Evolutionary conservation across 2,113 vertebrate genomes (phyloP).

Genomic region (Oreochromis aureus): DNA sequence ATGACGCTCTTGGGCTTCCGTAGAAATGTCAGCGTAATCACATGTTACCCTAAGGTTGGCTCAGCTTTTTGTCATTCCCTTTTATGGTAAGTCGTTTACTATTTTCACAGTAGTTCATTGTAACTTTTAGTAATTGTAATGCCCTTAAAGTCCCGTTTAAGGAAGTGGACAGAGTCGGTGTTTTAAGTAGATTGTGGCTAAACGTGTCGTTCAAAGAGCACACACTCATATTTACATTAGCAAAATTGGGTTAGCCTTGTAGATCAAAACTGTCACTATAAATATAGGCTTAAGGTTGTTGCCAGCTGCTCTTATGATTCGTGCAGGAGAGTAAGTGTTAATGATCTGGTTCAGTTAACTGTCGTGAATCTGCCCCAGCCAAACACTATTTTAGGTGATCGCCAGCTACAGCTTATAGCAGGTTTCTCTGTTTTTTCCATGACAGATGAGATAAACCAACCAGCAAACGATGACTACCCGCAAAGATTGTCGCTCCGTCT

Average conservation of each 20-base stretch:
- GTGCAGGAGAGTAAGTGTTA: neutral
- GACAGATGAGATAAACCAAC: neutral
- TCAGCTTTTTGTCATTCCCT: neutral
- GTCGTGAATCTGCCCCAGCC: neutral
- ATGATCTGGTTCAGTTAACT: neutral
- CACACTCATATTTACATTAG: neutral
- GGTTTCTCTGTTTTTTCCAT: neutral
- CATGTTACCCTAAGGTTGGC: neutral
- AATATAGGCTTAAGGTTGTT: neutral
- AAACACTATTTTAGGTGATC: neutral
- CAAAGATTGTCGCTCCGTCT: slow-evolving; percentile 33
- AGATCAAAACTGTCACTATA: neutral
- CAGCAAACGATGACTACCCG: slow-evolving; percentile 2
- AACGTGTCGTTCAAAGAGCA: slow-evolving; percentile 11
- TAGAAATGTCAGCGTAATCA: neutral
- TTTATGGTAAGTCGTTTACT: slow-evolving; percentile 16
- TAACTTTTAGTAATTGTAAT: neutral
- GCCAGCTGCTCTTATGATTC: neutral
- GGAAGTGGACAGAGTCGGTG: neutral
- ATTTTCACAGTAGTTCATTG: neutral
- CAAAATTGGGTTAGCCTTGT: neutral
- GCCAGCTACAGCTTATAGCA: neutral
- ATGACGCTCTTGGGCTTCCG: slow-evolving; percentile 22
- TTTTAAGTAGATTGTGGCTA: neutral
- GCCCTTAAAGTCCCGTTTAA: neutral